A percentile compares a stretch with the other conserved stretches of the same genome.
Evolutionary conservation across 2,113 vertebrate species (phyloP).

Genomic region (Macquaria australasica): DNA sequence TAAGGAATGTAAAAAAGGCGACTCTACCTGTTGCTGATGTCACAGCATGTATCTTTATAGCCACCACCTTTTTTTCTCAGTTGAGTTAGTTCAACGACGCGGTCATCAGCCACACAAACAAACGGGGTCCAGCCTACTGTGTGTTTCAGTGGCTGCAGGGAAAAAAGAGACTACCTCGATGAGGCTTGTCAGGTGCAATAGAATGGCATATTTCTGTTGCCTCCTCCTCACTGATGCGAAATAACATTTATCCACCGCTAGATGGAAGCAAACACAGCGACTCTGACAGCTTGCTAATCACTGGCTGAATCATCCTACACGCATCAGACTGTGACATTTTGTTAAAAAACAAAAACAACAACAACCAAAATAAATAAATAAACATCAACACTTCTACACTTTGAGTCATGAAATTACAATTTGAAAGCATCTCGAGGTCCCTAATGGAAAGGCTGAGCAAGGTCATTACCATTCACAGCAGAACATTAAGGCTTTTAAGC

Average conservation of each 20-base stretch:
- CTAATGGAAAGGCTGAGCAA: not conserved
- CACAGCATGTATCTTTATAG: conserved; percentile 17
- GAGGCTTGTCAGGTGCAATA: conserved; percentile 62
- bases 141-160: not conserved
- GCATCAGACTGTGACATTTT: conserved; percentile 34
- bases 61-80: conserved; percentile 15
- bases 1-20: conserved; percentile 74
- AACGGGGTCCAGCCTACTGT: too few relatives aligned
- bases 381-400: not conserved
- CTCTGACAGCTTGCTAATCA: not conserved
- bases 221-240: conserved; percentile 34
- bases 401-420: conserved; percentile 23
- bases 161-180: not conserved
- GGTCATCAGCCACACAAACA: not conserved
- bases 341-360: not conserved
- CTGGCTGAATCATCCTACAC: conserved; percentile 53
- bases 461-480: not conserved
- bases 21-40: conserved; percentile 78
- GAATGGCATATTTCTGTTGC: conserved; percentile 35
- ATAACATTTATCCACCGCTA: conserved; percentile 26
- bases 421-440: not conserved
- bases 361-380: not conserved
- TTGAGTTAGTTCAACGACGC: not conserved
- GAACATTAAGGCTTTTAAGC: not conserved
- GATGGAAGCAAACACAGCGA: conserved; percentile 61